phyloP scores from a whole-genome alignment of 2,797 vertebrate genomes.

The Oreortyx pictus region DNA sequence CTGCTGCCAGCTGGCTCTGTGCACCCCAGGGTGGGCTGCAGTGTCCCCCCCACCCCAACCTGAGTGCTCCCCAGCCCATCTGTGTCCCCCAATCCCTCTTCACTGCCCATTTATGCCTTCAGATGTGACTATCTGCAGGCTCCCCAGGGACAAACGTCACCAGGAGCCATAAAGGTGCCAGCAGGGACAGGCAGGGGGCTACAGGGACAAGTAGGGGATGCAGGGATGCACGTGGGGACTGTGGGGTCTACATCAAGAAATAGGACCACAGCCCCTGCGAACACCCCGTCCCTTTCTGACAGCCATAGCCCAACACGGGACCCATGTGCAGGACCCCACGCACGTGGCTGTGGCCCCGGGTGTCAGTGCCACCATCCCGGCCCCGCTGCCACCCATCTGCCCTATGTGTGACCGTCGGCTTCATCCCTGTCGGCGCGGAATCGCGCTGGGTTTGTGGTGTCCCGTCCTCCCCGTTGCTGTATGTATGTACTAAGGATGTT shows the following conservation, averaged over 20 bases:
- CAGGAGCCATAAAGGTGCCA: not conserved
- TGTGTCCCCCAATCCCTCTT: fast-evolving
- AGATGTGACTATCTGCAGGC: not conserved
- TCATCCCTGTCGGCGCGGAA: not conserved
- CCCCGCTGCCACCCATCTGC: not conserved
- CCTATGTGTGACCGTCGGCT: fast-evolving
- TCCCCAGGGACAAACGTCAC: not conserved
- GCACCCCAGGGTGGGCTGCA: fast-evolving
- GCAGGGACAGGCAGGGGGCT: not conserved
- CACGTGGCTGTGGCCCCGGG: fast-evolving
- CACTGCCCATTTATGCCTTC: not conserved
- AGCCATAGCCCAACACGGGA: fast-evolving
- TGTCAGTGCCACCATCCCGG: not conserved
- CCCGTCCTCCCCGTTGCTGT: not conserved
- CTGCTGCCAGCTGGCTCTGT: not conserved
- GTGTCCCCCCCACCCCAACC: not conserved
- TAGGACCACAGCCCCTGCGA: fast-evolving
- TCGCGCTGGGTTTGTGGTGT: not conserved
- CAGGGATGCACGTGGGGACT: fast-evolving
- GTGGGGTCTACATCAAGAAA: not conserved
- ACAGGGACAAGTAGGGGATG: not conserved
- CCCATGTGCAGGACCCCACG: not conserved
- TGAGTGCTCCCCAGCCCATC: not conserved
- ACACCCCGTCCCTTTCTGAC: fast-evolving
- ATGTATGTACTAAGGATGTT: slow-evolving; percentile 48